Conservation (phyloP, 2,797 vertebrate species). For the Cheirogaleus major region DNA sequence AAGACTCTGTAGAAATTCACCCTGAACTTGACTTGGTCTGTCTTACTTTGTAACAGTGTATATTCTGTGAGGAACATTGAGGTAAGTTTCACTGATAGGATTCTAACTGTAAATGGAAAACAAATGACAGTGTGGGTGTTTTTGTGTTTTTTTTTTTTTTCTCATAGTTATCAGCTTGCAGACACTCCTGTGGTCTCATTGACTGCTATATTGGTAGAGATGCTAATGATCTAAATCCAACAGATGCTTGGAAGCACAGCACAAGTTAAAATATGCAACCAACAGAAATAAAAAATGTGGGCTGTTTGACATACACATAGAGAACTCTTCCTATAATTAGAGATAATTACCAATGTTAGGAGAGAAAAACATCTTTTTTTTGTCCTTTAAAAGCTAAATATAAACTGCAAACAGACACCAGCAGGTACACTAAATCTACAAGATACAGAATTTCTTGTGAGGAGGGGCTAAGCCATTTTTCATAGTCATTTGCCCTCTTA, state of each 20-base stretch:
- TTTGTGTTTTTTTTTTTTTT: not conserved
- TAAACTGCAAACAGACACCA: conserved; percentile 61
- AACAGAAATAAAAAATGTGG: conserved; percentile 60
- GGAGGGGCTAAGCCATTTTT: conserved; percentile 29
- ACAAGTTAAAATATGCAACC: conserved; percentile 67
- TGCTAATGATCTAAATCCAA: conserved; percentile 60
- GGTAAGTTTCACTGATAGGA: conserved; percentile 50
- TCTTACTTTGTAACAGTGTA: conserved; percentile 44
- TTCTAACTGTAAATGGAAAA: conserved; percentile 70
- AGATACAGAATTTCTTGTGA: conserved; percentile 37
- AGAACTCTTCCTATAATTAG: conserved; percentile 66
- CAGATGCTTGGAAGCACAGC: conserved; percentile 64
- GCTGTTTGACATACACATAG: conserved; percentile 55
- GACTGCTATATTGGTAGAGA: conserved; percentile 62
- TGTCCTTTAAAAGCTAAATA: conserved; percentile 59
- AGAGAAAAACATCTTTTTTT: conserved; percentile 63
- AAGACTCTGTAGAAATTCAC: not conserved
- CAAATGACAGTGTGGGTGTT: not conserved
- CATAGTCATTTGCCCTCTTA: conserved; percentile 21
- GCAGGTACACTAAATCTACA: conserved; percentile 55
- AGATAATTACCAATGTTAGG: conserved; percentile 68
- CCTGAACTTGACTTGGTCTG: conserved; percentile 20
- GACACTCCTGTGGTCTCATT: conserved; percentile 56
- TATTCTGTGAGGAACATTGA: conserved; percentile 35
- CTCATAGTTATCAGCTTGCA: conserved; percentile 28